Conservation (phyloP, 2,888 invertebrate species). For the Rhaphigaster nebulosa region DNA sequence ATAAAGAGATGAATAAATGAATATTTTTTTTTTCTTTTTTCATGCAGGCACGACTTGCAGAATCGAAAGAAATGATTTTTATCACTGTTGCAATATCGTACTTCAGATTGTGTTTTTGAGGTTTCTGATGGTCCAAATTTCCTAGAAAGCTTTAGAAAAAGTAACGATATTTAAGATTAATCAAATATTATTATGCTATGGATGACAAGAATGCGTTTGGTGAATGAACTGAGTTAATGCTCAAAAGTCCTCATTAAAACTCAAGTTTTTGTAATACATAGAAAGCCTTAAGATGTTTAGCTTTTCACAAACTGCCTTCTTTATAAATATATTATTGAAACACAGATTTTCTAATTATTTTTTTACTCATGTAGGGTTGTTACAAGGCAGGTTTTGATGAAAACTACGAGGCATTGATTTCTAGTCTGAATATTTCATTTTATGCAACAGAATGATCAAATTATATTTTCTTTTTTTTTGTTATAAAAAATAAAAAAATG, state of each 20-base stretch:
- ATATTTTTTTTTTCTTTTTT: background rate
- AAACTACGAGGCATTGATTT: constrained; percentile 26
- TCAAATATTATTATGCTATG: background rate
- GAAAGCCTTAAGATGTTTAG: constrained; percentile 52
- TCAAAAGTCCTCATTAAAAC: constrained; percentile 37
- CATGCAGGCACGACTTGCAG: background rate
- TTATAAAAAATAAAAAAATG: background rate
- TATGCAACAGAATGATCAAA: background rate
- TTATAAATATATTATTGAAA: constrained; percentile 48
- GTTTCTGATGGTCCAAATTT: constrained; percentile 27
- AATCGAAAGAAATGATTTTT: background rate
- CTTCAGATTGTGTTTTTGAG: constrained; percentile 4
- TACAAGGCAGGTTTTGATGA: constrained; percentile 55
- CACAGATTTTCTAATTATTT: constrained; percentile 56
- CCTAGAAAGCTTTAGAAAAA: constrained; percentile 21
- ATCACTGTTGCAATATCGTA: background rate
- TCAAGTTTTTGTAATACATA: constrained; percentile 34
- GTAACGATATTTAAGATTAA: background rate
- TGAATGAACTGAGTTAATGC: constrained; percentile 35
- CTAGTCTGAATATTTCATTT: constrained; percentile 21
- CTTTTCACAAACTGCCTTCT: constrained; percentile 59
- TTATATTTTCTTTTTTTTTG: background rate
- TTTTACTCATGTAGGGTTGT: constrained; percentile 54
- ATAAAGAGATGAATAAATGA: background rate
- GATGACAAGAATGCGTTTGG: constrained; percentile 17